Conservation (phyloP, 2,113 vertebrate species). For the Strix uralensis region DNA sequence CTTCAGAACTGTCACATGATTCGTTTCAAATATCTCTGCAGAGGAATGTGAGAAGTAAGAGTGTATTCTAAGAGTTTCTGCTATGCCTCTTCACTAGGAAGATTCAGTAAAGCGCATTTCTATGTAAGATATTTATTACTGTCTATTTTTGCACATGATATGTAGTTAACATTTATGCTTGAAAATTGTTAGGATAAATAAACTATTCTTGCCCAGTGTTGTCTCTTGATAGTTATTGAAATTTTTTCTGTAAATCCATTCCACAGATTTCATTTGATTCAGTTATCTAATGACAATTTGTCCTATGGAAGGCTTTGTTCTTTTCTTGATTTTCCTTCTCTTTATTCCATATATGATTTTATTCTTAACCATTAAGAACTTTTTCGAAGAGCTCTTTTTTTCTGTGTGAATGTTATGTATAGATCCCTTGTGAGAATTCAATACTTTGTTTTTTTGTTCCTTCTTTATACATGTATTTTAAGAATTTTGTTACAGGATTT, state of each 20-base stretch:
- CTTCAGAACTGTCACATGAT: background rate
- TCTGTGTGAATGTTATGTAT: background rate
- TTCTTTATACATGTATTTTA: background rate
- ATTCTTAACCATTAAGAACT: background rate
- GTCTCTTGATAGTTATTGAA: background rate
- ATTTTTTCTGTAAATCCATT: background rate
- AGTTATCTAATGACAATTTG: background rate
- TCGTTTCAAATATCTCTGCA: background rate
- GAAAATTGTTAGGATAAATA: background rate
- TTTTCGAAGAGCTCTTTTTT: background rate
- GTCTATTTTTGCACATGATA: background rate
- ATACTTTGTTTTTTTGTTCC: background rate
- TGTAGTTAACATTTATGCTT: background rate
- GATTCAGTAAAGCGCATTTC: background rate
- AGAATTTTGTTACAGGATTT: background rate
- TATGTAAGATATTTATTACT: background rate
- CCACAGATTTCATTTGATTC: background rate
- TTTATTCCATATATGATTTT: background rate
- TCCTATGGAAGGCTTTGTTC: background rate
- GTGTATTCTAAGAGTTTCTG: background rate
- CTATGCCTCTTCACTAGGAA: background rate
- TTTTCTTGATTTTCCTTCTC: background rate
- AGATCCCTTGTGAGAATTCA: background rate
- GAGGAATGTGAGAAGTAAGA: background rate
- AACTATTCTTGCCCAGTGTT: background rate